phyloP scores from a whole-genome alignment of 2,888 invertebrate species.

The Orthosia incerta region DNA sequence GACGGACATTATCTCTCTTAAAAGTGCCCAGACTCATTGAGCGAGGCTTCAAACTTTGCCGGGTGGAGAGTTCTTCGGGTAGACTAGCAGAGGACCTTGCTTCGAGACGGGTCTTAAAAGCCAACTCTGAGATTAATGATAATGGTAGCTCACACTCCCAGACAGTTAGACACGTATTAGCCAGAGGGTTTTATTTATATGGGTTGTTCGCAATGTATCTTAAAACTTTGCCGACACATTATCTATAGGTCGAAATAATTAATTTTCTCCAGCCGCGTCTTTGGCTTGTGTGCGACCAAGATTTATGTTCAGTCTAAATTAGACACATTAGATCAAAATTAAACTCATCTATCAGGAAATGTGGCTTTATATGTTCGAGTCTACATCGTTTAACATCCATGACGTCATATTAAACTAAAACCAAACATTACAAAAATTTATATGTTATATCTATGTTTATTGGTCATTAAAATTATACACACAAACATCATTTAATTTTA shows the following conservation, averaged over 20 bases:
- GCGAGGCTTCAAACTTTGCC: slow-evolving; percentile 56
- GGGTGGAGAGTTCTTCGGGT: slow-evolving; percentile 48
- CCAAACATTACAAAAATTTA: too few species aligned
- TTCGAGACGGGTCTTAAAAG: slow-evolving; percentile 53
- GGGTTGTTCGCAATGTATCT: slow-evolving; percentile 50
- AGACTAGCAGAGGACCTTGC: slow-evolving; percentile 31
- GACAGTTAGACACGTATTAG: slow-evolving; percentile 61
- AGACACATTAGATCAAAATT: slow-evolving; percentile 16
- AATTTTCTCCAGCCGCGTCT: slow-evolving; percentile 43
- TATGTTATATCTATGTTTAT: too few species aligned
- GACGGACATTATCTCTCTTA: slow-evolving; percentile 52
- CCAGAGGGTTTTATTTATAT: slow-evolving; percentile 60
- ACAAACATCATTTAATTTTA: not conserved
- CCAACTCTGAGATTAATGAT: slow-evolving; percentile 64
- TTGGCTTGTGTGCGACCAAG: slow-evolving; percentile 15
- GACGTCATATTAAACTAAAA: not conserved
- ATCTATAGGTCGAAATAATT: slow-evolving; percentile 50
- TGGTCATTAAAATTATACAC: not conserved
- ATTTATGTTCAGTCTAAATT: slow-evolving; percentile 35
- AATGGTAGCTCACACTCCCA: slow-evolving; percentile 54
- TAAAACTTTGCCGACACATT: slow-evolving; percentile 54
- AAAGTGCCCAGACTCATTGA: slow-evolving; percentile 53
- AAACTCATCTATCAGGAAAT: slow-evolving; percentile 22
- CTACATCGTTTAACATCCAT: not conserved
- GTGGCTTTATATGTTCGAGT: not conserved